Base-by-base conservation (phyloP, 92 coral and sea anemone species). In the Epizoanthus scotinus region DNA sequence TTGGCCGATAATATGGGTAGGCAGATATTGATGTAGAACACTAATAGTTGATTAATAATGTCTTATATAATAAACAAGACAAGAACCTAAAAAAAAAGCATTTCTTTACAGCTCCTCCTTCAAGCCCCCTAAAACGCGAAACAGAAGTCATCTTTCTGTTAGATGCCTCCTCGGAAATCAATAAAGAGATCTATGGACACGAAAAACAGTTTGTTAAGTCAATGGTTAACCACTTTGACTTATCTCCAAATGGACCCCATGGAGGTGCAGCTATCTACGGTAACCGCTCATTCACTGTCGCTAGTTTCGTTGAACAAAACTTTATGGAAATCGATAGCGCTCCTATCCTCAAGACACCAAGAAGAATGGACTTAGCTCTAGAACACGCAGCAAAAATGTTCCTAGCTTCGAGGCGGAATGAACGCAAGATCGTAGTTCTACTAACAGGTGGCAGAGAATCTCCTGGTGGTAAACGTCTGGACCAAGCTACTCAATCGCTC, bases 121-220 rank as follows among this genome's bases (percentile, higher is more conserved):
- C 58, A 20, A 72, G 64, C 50, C 78, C 78, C 29, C 64, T 72
- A 14, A 55, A 55, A 6, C 50, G 63, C n/a, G 64, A 89, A 29
- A 88, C 97, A n/a, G 92, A 91, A 78, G 73, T 91, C 15, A 88
- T 91, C 10, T 84, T 91, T 60, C 40, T 86, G 22, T 44, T 91
- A 86, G 95, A 91, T 77, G 80, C 95, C 25, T 91, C 95, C 27
- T 49, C 71, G 8, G 75, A 70, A 9, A 91, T 91, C 40, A 53
- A 84, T 3, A 66, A 47, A n/a, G 50, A 44, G 34, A 86, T 75
- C 63, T 91, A 78, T 87, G 26, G 58, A 63, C 19, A 71, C 12
- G 89, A 91, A 67, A 91, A 91, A 77, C 79, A 84, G 13, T 84
- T 87, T 34, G 89, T 89, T 6, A 91, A 91, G 63, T 77, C 92